These are phyloP conservation scores for Euphonia xanthogaster DNA, from an alignment of 2,797 vertebrate genomes.

Conservation along the genomic window DNA sequence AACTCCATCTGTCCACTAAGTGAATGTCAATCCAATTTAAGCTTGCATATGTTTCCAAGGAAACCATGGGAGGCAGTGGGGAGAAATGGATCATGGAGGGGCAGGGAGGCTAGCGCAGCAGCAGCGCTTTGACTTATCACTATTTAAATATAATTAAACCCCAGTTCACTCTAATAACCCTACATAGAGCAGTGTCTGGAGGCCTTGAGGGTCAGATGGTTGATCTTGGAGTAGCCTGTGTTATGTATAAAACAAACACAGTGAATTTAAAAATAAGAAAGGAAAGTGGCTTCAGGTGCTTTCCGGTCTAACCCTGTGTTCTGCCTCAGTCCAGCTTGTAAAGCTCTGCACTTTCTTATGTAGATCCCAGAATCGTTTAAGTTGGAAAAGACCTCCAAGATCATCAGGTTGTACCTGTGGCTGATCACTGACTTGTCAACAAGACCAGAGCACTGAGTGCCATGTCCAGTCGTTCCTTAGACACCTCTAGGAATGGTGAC, in stretches of 20 bases:
- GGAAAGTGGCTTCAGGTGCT: background rate
- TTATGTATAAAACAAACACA: background rate
- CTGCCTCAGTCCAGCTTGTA: background rate
- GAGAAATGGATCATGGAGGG: slow-evolving; percentile 11
- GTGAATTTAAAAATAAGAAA: background rate
- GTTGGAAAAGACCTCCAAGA: background rate
- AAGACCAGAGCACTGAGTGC: background rate
- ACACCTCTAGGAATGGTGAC: background rate
- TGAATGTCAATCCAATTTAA: slow-evolving; percentile 43
- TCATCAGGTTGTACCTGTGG: rapidly evolving
- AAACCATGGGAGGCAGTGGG: slow-evolving; percentile 24
- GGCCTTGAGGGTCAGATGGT: background rate
- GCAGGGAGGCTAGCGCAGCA: background rate
- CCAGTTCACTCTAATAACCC: background rate
- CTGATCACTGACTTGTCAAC: background rate
- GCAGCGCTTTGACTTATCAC: background rate
- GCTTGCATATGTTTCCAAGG: slow-evolving; percentile 60
- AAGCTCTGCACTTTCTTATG: background rate
- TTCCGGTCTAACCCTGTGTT: too few species aligned
- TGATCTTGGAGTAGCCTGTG: background rate
- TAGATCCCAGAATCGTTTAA: background rate
- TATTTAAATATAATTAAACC: background rate
- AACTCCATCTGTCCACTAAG: slow-evolving; percentile 59
- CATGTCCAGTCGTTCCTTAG: background rate
- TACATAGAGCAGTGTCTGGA: rapidly evolving